Evolutionary conservation across 2,797 vertebrate species (phyloP), one percentile per base, ranked within the genome.

Genomic region (Ctenochaetus hawaiiensis): DNA sequence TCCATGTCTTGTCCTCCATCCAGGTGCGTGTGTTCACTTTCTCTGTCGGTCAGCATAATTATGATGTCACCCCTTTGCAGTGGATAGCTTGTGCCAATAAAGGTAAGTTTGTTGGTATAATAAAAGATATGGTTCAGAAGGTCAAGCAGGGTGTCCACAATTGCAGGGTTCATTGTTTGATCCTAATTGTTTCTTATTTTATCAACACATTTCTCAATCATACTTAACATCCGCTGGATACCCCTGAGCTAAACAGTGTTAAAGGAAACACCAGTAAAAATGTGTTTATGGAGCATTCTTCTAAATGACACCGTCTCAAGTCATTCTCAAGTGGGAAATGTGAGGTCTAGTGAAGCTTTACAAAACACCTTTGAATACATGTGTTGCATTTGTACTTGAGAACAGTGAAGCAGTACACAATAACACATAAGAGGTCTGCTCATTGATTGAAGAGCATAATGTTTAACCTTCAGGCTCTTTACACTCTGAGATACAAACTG

Each of bases 41-140:
- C 93, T 99, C 98, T 0, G 98, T 99, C 0, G 98, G 98, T 10
- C 98, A 99, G 91, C 98, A 99, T 90, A 99, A 99, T 92, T 99
- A 99, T 0, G 98, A 99, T 0, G 97, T 99, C 89, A 99, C 98
- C 1, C 98, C 98, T 0, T 90, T 99, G 92, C 98, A 99, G 93
- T 99, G 98, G 98, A 99, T 99, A 91, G 98, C 98, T 17, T 99
- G 98, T 7, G 96, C 97, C 83, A 99, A 99, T 92, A 99, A 99
- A 96, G 98, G 98, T 99, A 90, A 86, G 92, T 58, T 2, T 30
- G 26, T 30, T 4, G 26, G 26, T 30, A 30, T 30, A 30, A 30
- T 30, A 3, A 16, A 2, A 22, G 61, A 16, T 26, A 3, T 51
- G 0, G 1, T 56, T 48, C 2, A 16, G 61, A 6, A 51, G 2